phyloP scores from a whole-genome alignment of 2,113 vertebrate species.

The Gavialis gangeticus region DNA sequence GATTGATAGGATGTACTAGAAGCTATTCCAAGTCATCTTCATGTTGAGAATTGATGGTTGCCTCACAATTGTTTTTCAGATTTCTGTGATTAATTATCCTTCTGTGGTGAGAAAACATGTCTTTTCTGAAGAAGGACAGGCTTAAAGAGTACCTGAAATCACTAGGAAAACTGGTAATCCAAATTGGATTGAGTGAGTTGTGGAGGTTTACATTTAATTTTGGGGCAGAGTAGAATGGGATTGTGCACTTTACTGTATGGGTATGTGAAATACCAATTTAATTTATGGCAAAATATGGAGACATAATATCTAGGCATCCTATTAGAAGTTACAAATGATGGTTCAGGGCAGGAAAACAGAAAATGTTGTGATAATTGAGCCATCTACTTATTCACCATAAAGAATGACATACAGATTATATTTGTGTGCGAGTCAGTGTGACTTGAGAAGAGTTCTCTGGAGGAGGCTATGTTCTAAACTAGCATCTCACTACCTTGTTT shows the following conservation, averaged over 20 bases:
- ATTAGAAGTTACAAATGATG: accelerated
- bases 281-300: neutral
- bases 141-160: too few species aligned
- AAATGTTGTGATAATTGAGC: neutral
- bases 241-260: neutral
- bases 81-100: too few species aligned
- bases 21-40: too few species aligned
- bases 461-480: neutral
- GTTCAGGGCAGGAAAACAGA: neutral
- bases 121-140: too few species aligned
- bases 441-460: neutral
- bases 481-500: neutral
- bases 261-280: neutral
- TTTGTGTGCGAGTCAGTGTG: neutral
- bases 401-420: neutral
- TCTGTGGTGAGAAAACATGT: too few species aligned
- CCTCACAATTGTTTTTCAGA: too few species aligned
- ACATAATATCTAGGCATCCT: neutral
- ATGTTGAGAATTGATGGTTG: too few species aligned
- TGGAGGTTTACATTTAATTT: too few species aligned
- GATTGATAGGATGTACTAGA: too few species aligned
- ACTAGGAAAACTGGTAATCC: too few species aligned
- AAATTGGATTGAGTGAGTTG: too few species aligned
- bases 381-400: neutral
- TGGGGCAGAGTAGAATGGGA: neutral